Percentiles rank a stretch among this genome's conserved stretches.
phyloP scores from a whole-genome alignment of 2,888 invertebrate species.

The Apantesis nais region DNA sequence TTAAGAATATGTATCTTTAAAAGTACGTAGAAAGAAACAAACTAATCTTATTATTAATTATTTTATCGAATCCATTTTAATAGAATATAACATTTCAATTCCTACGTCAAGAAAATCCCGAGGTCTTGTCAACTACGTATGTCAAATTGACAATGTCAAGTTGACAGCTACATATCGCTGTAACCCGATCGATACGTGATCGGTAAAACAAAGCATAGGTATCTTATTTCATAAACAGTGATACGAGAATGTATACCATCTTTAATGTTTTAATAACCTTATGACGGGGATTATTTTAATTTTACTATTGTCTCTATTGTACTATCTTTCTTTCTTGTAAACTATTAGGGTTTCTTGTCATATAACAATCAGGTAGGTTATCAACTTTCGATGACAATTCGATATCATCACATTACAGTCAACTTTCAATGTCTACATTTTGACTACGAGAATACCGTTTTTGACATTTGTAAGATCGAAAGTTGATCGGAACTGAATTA shows the following conservation, averaged over 20 bases:
- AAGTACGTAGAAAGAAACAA: too few species aligned
- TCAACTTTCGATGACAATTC: too few species aligned
- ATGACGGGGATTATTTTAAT: not conserved
- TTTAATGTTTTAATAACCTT: not conserved
- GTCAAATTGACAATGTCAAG: constrained; percentile 3
- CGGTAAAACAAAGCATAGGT: not conserved
- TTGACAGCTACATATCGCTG: constrained; percentile 4
- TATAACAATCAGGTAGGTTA: not conserved
- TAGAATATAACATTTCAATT: not conserved
- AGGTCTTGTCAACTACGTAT: not conserved
- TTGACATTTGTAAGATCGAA: too few species aligned
- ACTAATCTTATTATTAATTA: not conserved
- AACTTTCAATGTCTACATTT: too few species aligned
- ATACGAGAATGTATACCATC: not conserved
- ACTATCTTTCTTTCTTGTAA: not conserved
- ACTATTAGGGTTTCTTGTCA: not conserved
- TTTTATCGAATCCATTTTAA: not conserved
- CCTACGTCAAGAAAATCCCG: not conserved
- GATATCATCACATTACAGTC: too few species aligned
- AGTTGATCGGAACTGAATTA: too few species aligned
- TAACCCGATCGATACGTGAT: not conserved
- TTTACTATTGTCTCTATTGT: not conserved
- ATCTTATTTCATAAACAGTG: constrained; percentile 3
- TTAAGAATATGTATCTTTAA: not conserved
- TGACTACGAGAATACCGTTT: too few species aligned